These are phyloP conservation scores for Eupithecia dodoneata DNA, from an alignment of 2,888 invertebrate genomes.

Conservation along the genomic window DNA sequence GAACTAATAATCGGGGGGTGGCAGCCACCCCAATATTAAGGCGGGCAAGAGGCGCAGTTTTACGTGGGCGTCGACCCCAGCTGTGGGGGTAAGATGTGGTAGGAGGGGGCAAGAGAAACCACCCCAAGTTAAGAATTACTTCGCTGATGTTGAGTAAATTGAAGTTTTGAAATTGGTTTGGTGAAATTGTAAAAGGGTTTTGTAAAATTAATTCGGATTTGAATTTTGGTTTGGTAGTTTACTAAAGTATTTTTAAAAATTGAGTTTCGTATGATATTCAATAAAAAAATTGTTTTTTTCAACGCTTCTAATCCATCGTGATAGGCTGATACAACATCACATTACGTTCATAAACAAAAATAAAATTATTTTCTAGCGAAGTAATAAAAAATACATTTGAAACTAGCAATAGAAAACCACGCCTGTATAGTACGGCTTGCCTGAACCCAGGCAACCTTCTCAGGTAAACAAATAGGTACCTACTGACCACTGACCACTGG, in stretches of 20 bases:
- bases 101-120: slow-evolving; percentile 51
- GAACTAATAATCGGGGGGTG: slow-evolving; percentile 59
- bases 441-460: not conserved
- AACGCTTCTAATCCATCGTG: not conserved
- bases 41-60: slow-evolving; percentile 52
- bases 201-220: slow-evolving; percentile 5
- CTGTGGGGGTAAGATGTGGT: slow-evolving; percentile 40
- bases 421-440: not conserved
- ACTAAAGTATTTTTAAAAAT: not conserved
- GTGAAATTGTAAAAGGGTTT: slow-evolving; percentile 13
- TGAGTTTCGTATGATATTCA: not conserved
- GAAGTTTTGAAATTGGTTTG: slow-evolving; percentile 21
- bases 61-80: slow-evolving; percentile 49
- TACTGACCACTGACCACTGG: slow-evolving; percentile 2
- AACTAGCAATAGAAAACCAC: not conserved
- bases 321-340: not conserved
- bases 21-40: slow-evolving; percentile 54
- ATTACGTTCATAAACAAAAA: not conserved
- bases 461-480: not conserved
- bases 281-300: not conserved
- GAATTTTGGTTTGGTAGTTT: slow-evolving; percentile 2
- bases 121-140: slow-evolving; percentile 34
- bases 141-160: slow-evolving; percentile 23
- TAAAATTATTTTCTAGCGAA: not conserved
- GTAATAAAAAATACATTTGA: not conserved